These are phyloP conservation scores for Colinus virginianus DNA, from an alignment of 2,113 vertebrate genomes.

Conservation along the genomic window DNA sequence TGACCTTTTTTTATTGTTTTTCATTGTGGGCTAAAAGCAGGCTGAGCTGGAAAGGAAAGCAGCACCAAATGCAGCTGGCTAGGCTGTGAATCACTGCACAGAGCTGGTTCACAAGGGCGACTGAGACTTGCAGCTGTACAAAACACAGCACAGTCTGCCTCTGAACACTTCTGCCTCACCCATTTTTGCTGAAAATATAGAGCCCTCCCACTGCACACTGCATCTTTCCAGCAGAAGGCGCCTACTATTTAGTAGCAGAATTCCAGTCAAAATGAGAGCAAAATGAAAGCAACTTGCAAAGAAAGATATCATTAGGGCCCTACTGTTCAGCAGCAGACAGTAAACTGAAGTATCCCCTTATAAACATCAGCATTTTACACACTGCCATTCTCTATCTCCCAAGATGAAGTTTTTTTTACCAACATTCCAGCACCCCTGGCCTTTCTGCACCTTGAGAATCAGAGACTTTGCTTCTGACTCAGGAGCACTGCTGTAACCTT, in stretches of 20 bases:
- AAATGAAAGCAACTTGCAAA: background rate
- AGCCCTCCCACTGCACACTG: background rate
- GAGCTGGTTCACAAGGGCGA: too few species aligned
- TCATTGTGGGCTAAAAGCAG: background rate
- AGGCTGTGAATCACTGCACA: background rate
- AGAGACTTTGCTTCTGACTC: slow-evolving; percentile 12
- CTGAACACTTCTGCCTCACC: background rate
- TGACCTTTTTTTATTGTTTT: background rate
- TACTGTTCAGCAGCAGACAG: background rate
- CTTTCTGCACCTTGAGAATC: slow-evolving; percentile 4
- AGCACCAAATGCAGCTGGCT: background rate
- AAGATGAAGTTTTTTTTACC: background rate
- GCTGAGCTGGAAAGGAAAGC: background rate
- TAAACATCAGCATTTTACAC: background rate
- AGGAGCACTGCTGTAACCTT: slow-evolving; percentile 31
- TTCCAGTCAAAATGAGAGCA: slow-evolving; percentile 8
- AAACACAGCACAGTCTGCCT: background rate
- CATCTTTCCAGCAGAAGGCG: background rate
- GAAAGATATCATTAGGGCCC: background rate
- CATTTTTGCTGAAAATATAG: background rate
- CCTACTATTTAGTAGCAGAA: background rate
- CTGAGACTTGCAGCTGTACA: background rate
- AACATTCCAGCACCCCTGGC: background rate
- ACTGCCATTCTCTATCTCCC: background rate
- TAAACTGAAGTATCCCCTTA: background rate